A percentile compares a stretch with the other conserved stretches of the same genome.
These are phyloP conservation scores for Etheostoma spectabile DNA, from an alignment of 2,113 vertebrate genomes.

Conservation along the genomic window DNA sequence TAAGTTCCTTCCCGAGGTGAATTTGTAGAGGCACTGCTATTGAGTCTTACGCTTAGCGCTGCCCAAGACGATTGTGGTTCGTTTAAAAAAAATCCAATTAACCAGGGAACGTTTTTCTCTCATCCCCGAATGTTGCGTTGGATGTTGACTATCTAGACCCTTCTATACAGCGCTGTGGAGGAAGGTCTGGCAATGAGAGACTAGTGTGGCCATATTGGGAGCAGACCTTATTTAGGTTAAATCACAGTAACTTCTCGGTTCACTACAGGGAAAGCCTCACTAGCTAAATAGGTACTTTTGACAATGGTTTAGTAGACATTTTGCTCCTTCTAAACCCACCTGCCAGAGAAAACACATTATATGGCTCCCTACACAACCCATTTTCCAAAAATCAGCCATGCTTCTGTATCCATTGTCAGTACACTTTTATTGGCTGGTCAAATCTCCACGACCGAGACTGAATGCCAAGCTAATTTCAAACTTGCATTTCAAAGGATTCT, in stretches of 20 bases:
- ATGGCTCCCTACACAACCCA: neutral
- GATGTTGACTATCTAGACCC: too few relatives aligned
- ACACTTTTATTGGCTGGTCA: neutral
- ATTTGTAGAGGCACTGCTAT: too few relatives aligned
- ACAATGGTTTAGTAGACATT: neutral
- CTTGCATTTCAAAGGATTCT: neutral
- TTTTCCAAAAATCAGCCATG: neutral
- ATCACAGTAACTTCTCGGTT: neutral
- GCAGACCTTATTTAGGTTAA: neutral
- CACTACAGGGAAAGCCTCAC: neutral
- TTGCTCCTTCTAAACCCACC: neutral
- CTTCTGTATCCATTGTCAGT: neutral
- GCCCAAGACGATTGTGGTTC: too few relatives aligned
- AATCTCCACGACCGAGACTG: neutral
- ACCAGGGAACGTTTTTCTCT: too few relatives aligned
- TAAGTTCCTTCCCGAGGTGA: too few relatives aligned
- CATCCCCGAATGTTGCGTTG: too few relatives aligned
- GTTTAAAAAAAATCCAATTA: too few relatives aligned
- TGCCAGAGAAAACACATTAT: neutral
- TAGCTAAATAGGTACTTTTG: neutral
- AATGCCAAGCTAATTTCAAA: neutral
- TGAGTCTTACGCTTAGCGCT: too few relatives aligned
- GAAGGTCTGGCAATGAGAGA: too few relatives aligned
- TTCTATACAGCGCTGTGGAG: too few relatives aligned
- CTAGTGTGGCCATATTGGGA: neutral